phyloP scores from a whole-genome alignment of 2,113 vertebrate genomes.

The Cephalopholis sonnerati region DNA sequence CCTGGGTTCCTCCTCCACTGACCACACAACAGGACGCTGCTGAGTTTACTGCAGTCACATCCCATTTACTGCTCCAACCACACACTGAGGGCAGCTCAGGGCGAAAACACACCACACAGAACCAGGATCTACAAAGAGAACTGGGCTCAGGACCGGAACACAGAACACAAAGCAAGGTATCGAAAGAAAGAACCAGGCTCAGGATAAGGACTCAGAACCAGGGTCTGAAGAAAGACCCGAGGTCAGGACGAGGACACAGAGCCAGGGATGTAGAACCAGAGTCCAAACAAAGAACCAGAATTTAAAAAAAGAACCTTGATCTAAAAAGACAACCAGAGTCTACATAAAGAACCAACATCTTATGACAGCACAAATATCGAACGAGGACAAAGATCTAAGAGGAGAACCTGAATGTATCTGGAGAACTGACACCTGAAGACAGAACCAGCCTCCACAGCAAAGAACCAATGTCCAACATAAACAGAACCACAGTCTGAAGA shows the following conservation, averaged over 20 bases:
- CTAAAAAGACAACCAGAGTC: too few relatives aligned
- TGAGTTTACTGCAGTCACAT: constrained; percentile 39
- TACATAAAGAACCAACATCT: neutral
- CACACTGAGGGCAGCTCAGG: too few relatives aligned
- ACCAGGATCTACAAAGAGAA: neutral
- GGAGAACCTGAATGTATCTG: neutral
- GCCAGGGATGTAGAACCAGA: too few relatives aligned
- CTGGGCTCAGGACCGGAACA: constrained; percentile 6
- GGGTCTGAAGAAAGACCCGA: too few relatives aligned
- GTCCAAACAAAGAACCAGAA: too few relatives aligned
- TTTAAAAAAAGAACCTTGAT: too few relatives aligned
- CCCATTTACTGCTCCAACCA: constrained; percentile 27
- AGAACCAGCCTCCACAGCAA: too few relatives aligned
- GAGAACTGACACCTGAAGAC: too few relatives aligned
- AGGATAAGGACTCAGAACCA: too few relatives aligned
- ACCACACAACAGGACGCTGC: constrained; percentile 22
- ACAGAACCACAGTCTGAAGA: neutral
- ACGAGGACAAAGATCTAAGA: neutral
- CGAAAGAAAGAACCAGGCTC: too few relatives aligned
- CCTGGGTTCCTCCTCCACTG: constrained; percentile 4
- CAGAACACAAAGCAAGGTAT: neutral
- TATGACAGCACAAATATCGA: neutral
- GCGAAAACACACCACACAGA: neutral
- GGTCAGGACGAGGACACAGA: too few relatives aligned
- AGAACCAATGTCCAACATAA: neutral